phyloP scores from a whole-genome alignment of 1,140 invertebrate genomes.

The Popillia japonica region DNA sequence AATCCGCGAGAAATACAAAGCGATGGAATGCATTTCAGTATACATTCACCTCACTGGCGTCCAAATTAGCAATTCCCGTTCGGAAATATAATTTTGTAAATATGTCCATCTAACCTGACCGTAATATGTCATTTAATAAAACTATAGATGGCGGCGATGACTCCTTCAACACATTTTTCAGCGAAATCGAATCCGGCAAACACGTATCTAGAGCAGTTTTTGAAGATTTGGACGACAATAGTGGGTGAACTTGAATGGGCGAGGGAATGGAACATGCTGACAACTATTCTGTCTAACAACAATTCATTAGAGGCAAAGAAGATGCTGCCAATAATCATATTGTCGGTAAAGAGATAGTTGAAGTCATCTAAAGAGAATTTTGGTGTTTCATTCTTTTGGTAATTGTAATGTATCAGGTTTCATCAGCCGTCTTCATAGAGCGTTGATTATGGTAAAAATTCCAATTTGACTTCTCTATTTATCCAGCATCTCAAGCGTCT shows the following conservation, averaged over 20 bases:
- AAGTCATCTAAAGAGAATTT: slow-evolving; percentile 81
- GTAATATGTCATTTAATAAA: slow-evolving; percentile 81
- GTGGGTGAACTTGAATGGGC: slow-evolving; percentile 65
- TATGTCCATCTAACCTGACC: slow-evolving; percentile 91
- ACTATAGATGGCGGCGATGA: slow-evolving; percentile 74
- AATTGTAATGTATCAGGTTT: slow-evolving; percentile 88
- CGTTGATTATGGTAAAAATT: slow-evolving; percentile 83
- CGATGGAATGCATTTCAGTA: slow-evolving; percentile 86
- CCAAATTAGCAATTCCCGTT: slow-evolving; percentile 87
- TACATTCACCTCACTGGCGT: slow-evolving; percentile 90
- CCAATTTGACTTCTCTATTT: slow-evolving; percentile 86
- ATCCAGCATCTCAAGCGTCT: slow-evolving; percentile 86
- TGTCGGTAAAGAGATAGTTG: slow-evolving; percentile 86
- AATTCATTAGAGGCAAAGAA: slow-evolving; percentile 78
- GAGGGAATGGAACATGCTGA: slow-evolving; percentile 72
- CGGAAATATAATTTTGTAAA: slow-evolving; percentile 89
- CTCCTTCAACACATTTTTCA: slow-evolving; percentile 86
- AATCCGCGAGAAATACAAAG: no score
- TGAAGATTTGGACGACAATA: slow-evolving; percentile 76
- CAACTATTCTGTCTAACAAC: slow-evolving; percentile 79
- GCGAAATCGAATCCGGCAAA: slow-evolving; percentile 78
- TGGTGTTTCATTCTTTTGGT: slow-evolving; percentile 87
- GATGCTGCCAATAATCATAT: slow-evolving; percentile 90
- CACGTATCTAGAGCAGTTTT: slow-evolving; percentile 76
- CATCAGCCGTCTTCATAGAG: slow-evolving; percentile 83